phyloP scores from a whole-genome alignment of 2,888 invertebrate species.

The Silvanus unidentatus region DNA sequence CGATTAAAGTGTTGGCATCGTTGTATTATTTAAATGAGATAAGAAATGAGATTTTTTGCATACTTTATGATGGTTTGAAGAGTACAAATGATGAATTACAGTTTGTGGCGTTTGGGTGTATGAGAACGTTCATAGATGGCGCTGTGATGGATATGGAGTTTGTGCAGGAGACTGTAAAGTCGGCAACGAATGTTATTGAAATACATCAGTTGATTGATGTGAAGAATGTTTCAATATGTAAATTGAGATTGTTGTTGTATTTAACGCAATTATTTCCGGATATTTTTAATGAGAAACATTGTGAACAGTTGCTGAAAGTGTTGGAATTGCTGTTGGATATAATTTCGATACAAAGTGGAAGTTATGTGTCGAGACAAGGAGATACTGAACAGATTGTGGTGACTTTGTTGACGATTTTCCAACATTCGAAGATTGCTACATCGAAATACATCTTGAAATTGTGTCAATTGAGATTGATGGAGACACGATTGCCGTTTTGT shows the following conservation, averaged over 20 bases:
- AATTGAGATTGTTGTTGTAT: constrained; percentile 85
- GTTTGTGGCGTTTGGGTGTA: constrained; percentile 88
- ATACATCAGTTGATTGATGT: constrained; percentile 1
- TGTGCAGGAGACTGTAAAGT: too few relatives aligned
- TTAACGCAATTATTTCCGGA: constrained; percentile 90
- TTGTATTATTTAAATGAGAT: constrained; percentile 70
- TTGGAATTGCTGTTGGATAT: constrained; percentile 75
- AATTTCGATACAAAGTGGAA: constrained; percentile 58
- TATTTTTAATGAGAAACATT: constrained; percentile 90
- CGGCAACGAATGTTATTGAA: too few relatives aligned
- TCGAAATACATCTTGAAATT: constrained; percentile 82
- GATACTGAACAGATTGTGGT: constrained; percentile 87
- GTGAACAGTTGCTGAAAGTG: constrained; percentile 85
- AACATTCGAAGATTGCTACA: constrained; percentile 87
- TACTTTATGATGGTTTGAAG: constrained; percentile 76
- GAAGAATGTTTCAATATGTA: constrained; percentile 76
- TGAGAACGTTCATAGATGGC: constrained; percentile 83
- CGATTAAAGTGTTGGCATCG: constrained; percentile 76
- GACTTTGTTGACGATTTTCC: constrained; percentile 83
- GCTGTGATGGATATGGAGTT: constrained; percentile 41
- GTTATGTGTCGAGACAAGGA: constrained; percentile 62
- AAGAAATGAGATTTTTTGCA: constrained; percentile 48
- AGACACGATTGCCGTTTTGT: constrained; percentile 86
- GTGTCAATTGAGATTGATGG: constrained; percentile 78
- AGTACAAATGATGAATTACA: constrained; percentile 83